phyloP scores from a whole-genome alignment of 2,113 vertebrate genomes.

The Anser brachyrhynchus region DNA sequence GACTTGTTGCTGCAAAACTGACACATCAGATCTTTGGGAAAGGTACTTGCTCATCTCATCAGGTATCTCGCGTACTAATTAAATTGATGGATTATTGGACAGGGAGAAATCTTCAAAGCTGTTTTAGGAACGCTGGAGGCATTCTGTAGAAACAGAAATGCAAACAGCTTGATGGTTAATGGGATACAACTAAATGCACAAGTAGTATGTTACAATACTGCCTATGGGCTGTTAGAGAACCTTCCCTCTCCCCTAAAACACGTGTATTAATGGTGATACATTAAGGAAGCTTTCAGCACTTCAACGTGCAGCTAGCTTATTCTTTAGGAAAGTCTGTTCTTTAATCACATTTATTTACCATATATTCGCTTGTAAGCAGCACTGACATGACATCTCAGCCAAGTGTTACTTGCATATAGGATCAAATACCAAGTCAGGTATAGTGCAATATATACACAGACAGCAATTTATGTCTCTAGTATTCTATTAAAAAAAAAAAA shows the following conservation, averaged over 20 bases:
- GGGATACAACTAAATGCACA: conserved; percentile 14
- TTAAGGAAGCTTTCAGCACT: not conserved
- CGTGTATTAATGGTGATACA: not conserved
- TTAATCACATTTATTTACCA: not conserved
- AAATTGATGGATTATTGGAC: conserved; percentile 22
- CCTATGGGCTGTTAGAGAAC: not conserved
- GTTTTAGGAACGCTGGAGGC: conserved; percentile 14
- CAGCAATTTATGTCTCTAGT: not conserved
- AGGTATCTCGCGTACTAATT: conserved; percentile 25
- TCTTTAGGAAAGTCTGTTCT: not conserved
- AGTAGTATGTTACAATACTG: not conserved
- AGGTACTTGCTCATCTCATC: conserved; percentile 12
- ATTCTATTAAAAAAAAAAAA: not conserved
- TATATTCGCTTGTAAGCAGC: not conserved
- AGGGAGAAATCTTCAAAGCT: conserved; percentile 28
- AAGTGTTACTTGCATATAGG: not conserved
- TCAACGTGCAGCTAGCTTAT: not conserved
- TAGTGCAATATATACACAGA: not conserved
- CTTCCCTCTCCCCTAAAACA: not conserved
- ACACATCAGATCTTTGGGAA: not conserved
- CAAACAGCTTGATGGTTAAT: conserved; percentile 19
- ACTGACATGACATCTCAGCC: not conserved
- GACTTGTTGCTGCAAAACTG: not conserved
- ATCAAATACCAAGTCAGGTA: not conserved
- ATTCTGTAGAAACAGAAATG: not conserved